Evolutionary conservation across 2,888 invertebrate species (phyloP), one percentile per base, ranked within the genome.

Genomic region (Perdita meconis): DNA sequence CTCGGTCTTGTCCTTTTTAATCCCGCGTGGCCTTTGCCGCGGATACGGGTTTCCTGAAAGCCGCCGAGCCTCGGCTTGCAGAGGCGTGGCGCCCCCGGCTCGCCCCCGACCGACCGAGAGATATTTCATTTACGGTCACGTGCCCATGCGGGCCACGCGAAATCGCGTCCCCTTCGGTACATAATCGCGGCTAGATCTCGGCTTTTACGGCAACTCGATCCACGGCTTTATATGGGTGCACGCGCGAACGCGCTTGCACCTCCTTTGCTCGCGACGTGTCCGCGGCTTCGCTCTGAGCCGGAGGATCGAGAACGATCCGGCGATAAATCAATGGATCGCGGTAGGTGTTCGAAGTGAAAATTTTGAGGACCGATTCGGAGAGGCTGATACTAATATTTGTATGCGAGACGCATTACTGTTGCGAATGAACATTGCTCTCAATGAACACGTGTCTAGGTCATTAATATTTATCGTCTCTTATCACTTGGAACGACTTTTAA

Each of bases 101-200:
- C 60, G 69, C 60, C 70, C 69, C 61, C 63, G 53, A 42, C 47
- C 26, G 40, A 57, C 59, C 30, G 8, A 72, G 51, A 68, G 65
- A 75, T 78, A 78, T 65, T 78, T 78, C 78, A 69, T 76, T 75
- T 66, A 69, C 78, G 69, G 75, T 78, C 78, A 75, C 76, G 78
- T 51, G 78, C 44, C 66, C 53, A 51, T 56, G 47, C 69, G 65
- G 64, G 75, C 74, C 66, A 73, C 42, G 75, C 73, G 75, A 75
- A 75, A 75, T 72, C 65, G 40, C 64, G 55, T 72, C 72, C 72
- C 64, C 47, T 57, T 53, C 59, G 40, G 64, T 72, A 10, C 26
- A 47, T 71, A 30, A 75, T 56, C 72, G 61, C 55, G 61, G 71
- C 50, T 74, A 74, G 74, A 74, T 74, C 70, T 60, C 60, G 47